phyloP scores from a whole-genome alignment of 2,888 invertebrate genomes.

The Plebejus melissa region DNA sequence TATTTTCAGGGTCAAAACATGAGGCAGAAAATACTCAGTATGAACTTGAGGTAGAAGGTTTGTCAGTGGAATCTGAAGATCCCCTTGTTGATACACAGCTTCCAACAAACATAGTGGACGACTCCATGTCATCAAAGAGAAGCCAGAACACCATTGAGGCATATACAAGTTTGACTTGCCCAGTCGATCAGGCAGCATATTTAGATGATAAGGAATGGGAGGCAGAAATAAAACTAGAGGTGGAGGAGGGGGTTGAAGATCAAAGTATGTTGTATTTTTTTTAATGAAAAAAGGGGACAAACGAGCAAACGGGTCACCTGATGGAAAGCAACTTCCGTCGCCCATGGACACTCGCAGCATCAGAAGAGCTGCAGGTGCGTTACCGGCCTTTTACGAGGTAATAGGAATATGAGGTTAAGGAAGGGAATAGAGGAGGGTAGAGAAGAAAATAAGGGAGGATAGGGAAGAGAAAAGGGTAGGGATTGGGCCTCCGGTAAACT shows the following conservation, averaged over 20 bases:
- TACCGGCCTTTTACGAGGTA: no score
- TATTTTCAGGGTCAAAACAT: not conserved
- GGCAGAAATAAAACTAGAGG: not conserved
- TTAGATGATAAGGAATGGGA: not conserved
- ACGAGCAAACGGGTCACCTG: no score
- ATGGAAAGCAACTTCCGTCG: no score
- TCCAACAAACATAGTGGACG: not conserved
- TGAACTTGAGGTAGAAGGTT: not conserved
- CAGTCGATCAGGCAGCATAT: not conserved
- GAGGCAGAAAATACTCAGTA: not conserved
- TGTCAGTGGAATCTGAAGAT: not conserved
- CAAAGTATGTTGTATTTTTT: not conserved
- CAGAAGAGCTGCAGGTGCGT: no score
- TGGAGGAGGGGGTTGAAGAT: not conserved
- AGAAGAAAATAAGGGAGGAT: no score
- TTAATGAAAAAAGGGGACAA: no score
- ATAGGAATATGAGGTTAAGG: no score
- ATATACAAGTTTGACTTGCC: not conserved
- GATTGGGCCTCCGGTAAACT: no score
- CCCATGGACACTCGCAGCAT: no score
- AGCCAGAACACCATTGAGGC: not conserved
- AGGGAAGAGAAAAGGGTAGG: no score
- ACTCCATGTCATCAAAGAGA: not conserved
- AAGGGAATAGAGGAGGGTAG: no score
- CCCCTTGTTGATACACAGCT: not conserved